Evolutionary conservation across 2,888 invertebrate species (phyloP).

Genomic region (Entomobrya proxima): DNA sequence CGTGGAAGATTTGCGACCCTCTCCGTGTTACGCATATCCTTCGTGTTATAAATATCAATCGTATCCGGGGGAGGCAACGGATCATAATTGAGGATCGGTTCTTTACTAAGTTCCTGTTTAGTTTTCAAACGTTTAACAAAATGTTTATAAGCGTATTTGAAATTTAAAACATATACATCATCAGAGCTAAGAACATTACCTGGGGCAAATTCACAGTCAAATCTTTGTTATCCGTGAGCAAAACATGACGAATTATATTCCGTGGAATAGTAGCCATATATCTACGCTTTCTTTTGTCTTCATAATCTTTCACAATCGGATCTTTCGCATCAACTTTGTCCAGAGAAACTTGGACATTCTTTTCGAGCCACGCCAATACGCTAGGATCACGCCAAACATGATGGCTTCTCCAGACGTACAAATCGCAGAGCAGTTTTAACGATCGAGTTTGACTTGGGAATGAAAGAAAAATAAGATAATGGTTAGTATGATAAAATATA

Average conservation of each 20-base stretch:
- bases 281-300: constrained; percentile 81
- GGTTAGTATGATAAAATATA: constrained; percentile 69
- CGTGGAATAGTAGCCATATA: constrained; percentile 82
- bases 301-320: constrained; percentile 81
- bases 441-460: constrained; percentile 81
- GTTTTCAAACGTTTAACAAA: background rate
- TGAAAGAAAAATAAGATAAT: constrained; percentile 24
- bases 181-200: constrained; percentile 77
- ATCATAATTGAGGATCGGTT: constrained; percentile 85
- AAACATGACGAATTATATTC: constrained; percentile 84
- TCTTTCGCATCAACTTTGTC: constrained; percentile 83
- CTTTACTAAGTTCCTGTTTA: constrained; percentile 79
- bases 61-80: constrained; percentile 88
- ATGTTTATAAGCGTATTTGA: background rate
- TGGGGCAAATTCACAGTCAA: constrained; percentile 81
- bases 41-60: constrained; percentile 83
- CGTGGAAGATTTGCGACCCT: constrained; percentile 74
- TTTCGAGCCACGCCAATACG: constrained; percentile 86
- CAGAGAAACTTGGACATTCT: constrained; percentile 83
- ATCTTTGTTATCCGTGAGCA: constrained; percentile 85
- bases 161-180: background rate
- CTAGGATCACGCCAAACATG: constrained; percentile 88
- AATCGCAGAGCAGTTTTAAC: constrained; percentile 83
- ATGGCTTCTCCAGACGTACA: constrained; percentile 86
- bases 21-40: constrained; percentile 75